Conservation (phyloP, 2,888 invertebrate genomes). For the Epinotia demarniana region DNA sequence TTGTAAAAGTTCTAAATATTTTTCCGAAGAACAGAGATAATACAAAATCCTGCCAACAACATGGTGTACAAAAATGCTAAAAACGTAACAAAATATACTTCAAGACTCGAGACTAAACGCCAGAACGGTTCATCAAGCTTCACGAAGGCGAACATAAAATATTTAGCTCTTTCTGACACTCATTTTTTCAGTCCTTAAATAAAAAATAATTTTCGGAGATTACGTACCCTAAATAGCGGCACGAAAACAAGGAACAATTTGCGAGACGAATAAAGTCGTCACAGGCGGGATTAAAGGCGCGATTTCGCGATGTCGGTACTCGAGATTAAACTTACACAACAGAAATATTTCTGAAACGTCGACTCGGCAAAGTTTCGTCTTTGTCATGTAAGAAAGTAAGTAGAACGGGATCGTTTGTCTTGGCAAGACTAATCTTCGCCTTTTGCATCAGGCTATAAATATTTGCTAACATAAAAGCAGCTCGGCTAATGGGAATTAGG, state of each 20-base stretch:
- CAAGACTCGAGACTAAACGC: background rate
- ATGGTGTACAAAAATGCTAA: background rate
- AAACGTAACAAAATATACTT: background rate
- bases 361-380: slow-evolving; percentile 73
- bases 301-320: slow-evolving; percentile 49
- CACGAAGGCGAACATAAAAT: slow-evolving; percentile 1
- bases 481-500: slow-evolving; percentile 43
- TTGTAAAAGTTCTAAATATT: no score
- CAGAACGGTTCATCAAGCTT: background rate
- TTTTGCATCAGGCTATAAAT: slow-evolving; percentile 72
- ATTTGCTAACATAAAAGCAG: slow-evolving; percentile 59
- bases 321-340: slow-evolving; percentile 62
- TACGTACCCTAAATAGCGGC: slow-evolving; percentile 34
- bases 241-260: slow-evolving; percentile 50
- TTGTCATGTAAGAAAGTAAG: slow-evolving; percentile 78
- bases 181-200: slow-evolving; percentile 4
- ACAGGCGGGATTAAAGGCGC: slow-evolving; percentile 55
- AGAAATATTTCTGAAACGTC: slow-evolving; percentile 74
- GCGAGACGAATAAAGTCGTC: slow-evolving; percentile 51
- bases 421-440: slow-evolving; percentile 64
- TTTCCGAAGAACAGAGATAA: background rate
- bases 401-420: slow-evolving; percentile 74
- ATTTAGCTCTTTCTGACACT: slow-evolving; percentile 15
- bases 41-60: background rate
- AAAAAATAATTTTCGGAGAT: slow-evolving; percentile 35